Conservation (phyloP, 2,113 vertebrate species). For the human region DNA sequence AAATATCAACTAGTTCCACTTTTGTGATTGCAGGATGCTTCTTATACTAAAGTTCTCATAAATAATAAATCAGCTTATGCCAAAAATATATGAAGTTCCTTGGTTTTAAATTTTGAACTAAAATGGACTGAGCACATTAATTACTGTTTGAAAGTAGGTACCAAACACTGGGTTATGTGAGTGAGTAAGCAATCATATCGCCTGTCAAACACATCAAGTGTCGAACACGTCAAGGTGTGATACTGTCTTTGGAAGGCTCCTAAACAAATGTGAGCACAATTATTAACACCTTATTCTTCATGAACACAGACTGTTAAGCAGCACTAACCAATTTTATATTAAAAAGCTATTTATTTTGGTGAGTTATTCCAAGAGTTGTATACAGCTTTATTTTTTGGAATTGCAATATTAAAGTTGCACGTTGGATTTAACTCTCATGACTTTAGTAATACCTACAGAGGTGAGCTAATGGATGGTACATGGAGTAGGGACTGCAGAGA, state of each 20-base stretch:
- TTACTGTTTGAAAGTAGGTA: background rate
- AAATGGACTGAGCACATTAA: background rate
- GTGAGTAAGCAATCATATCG: background rate
- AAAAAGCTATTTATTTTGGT: background rate
- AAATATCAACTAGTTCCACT: background rate
- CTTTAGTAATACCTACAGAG: background rate
- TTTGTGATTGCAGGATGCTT: background rate
- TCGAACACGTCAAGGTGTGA: background rate
- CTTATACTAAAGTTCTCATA: background rate
- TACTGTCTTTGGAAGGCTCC: background rate
- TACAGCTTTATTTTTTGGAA: background rate
- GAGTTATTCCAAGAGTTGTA: background rate
- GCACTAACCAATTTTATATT: background rate
- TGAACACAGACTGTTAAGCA: background rate
- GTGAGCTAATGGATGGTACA: background rate
- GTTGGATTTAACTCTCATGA: background rate
- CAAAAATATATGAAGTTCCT: background rate
- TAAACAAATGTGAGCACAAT: background rate
- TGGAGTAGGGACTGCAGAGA: background rate
- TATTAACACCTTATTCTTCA: background rate
- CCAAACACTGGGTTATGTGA: background rate
- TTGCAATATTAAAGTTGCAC: background rate
- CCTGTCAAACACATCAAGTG: background rate
- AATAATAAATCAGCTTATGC: background rate
- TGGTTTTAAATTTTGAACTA: background rate